Evolutionary conservation across 2,113 vertebrate genomes (phyloP).

Genomic region (Cynocephalus volans): DNA sequence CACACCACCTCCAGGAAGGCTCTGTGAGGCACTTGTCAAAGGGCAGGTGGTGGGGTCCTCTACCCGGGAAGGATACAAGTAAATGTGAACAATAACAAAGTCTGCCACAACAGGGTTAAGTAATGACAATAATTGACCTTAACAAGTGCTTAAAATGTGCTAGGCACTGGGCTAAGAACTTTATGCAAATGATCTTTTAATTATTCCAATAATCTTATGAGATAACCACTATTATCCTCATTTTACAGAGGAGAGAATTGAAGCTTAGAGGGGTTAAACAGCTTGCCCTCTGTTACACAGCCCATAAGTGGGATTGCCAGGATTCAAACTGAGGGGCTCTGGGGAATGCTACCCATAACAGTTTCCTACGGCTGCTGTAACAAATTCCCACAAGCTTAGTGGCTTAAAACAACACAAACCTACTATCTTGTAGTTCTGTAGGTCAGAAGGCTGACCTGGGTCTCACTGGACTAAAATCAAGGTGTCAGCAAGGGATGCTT

Average conservation of each 20-base stretch:
- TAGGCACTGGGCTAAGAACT: constrained; percentile 32
- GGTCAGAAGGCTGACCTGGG: background rate
- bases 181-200: constrained; percentile 76
- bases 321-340: background rate
- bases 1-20: background rate
- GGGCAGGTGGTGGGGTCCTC: background rate
- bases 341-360: background rate
- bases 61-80: background rate
- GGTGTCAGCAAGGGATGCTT: background rate
- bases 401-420: background rate
- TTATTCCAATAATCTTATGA: constrained; percentile 66
- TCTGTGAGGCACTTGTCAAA: background rate
- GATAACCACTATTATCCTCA: constrained; percentile 13
- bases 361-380: background rate
- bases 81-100: background rate
- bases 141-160: constrained; percentile 46
- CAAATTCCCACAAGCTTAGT: background rate
- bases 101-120: background rate
- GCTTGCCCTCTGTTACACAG: background rate
- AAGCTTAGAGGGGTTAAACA: constrained; percentile 30
- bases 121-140: constrained; percentile 48
- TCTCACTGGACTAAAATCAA: background rate
- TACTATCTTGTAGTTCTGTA: background rate
- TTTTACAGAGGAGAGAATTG: constrained; percentile 11
- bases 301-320: background rate